Percentiles rank a stretch among this genome's conserved stretches.
Conservation (phyloP, 2,113 vertebrate species). For the Brachypteracias leptosomus region DNA sequence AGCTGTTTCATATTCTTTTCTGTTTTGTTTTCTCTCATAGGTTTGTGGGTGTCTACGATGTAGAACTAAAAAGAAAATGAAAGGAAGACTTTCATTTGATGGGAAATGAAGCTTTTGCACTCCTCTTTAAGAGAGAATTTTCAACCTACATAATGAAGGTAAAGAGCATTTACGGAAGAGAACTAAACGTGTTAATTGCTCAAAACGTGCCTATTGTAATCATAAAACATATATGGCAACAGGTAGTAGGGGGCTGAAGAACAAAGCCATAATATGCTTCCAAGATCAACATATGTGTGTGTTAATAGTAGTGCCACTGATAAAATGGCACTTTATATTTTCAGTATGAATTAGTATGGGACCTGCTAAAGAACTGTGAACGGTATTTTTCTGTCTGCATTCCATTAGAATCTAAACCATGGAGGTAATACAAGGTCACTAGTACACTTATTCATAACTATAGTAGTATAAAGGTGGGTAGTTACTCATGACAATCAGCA, state of each 20-base stretch:
- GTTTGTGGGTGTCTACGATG: neutral
- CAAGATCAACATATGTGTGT: neutral
- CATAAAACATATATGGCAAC: neutral
- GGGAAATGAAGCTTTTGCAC: neutral
- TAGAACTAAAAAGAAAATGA: neutral
- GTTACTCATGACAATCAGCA: neutral
- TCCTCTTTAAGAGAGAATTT: neutral
- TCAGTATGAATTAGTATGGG: neutral
- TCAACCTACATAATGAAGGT: neutral
- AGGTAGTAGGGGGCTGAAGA: neutral
- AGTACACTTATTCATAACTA: neutral
- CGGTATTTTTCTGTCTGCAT: neutral
- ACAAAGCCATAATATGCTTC: neutral
- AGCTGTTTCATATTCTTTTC: neutral
- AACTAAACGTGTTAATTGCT: neutral
- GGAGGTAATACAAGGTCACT: neutral
- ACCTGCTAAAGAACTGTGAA: neutral
- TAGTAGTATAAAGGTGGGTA: neutral
- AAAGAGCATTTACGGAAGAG: neutral
- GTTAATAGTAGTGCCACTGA: neutral
- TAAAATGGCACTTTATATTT: neutral
- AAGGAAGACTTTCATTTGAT: neutral
- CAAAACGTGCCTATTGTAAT: neutral
- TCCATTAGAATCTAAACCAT: neutral
- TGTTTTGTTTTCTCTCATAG: neutral